Base-by-base conservation (phyloP, 64 coral and sea anemone species). In the Montipora sp. region DNA sequence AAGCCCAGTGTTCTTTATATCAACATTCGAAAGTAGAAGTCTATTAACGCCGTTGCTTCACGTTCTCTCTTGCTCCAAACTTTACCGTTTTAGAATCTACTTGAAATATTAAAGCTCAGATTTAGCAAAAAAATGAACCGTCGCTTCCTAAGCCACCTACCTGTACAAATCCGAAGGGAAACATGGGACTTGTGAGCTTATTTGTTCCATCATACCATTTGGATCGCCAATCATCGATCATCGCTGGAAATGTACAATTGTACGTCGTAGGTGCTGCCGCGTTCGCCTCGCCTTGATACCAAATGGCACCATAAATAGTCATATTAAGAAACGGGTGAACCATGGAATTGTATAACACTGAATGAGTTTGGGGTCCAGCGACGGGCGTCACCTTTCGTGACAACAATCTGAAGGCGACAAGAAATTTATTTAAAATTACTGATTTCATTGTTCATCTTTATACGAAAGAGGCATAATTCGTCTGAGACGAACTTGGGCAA, bases 141-240 rank as follows among this genome's bases (percentile, higher is more conserved):
- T 57, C 11, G 53, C 53, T 57, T 11, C 6, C 6, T 8, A 57
- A 57, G 53, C 53, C 68, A 63, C 20, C 14, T 22, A 99, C 98
- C 85, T 99, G 98, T 23, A 99, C 98, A 90, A 99, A 99, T 51
- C 98, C 98, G 87, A 99, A 99, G 19, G 98, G 94, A 94, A 96
- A 99, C 19, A 81, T 66, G 2, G 94, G 88, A 59, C 94, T 84
- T 14, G 95, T 93, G 85, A 96, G 83, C 1, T 90, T 67, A 59
- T 83, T 77, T 4, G 94, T 99, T 1, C 92, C 92, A 5, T 91
- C 68, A 22, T 83, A 99, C 98, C 98, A 99, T 18, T 99, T 99
- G 67, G 67, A 73, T 36, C 98, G 78, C 98, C 98, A 99, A 74
- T 99, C 98, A 72, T 99, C 92, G 77, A 99, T 99, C 98, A 99